Percentiles rank a stretch among this genome's conserved stretches.
Evolutionary conservation across 2,888 invertebrate genomes (phyloP).

Genomic region (Folsomia manolachei): DNA sequence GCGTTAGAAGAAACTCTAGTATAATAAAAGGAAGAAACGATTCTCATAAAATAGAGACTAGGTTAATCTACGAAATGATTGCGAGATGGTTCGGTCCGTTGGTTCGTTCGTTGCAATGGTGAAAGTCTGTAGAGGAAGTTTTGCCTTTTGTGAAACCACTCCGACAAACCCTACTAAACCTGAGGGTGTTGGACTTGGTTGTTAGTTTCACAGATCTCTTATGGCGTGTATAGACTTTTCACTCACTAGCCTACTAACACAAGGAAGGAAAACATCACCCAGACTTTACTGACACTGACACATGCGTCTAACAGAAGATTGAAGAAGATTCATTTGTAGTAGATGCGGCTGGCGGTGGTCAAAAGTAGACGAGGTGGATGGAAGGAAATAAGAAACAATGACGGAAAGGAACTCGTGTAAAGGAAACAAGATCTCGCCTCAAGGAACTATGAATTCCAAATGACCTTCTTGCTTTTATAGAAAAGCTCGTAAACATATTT

Average conservation of each 20-base stretch:
- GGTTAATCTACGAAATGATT: slow-evolving; percentile 21
- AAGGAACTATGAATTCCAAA: slow-evolving; percentile 4
- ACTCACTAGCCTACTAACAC: too few relatives aligned
- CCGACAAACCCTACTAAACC: neutral
- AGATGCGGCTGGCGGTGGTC: neutral
- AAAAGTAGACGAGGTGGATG: neutral
- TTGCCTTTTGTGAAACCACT: neutral
- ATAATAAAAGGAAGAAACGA: slow-evolving; percentile 20
- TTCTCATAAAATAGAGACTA: slow-evolving; percentile 25
- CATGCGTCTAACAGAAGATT: neutral
- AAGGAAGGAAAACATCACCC: too few relatives aligned
- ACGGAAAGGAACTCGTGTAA: neutral
- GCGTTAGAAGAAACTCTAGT: slow-evolving; percentile 14
- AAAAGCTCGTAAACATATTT: slow-evolving; percentile 5
- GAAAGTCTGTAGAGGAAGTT: neutral
- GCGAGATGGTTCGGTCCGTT: neutral
- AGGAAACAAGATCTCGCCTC: neutral
- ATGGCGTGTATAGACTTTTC: neutral
- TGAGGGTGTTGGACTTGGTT: neutral
- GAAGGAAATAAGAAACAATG: slow-evolving; percentile 3
- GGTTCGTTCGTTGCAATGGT: too few relatives aligned
- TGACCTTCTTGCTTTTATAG: neutral
- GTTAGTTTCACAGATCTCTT: neutral
- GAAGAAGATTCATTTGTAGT: slow-evolving; percentile 11
- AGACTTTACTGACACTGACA: neutral